phyloP scores from a whole-genome alignment of 2,888 invertebrate genomes.

The Eupeodes latifasciatus region DNA sequence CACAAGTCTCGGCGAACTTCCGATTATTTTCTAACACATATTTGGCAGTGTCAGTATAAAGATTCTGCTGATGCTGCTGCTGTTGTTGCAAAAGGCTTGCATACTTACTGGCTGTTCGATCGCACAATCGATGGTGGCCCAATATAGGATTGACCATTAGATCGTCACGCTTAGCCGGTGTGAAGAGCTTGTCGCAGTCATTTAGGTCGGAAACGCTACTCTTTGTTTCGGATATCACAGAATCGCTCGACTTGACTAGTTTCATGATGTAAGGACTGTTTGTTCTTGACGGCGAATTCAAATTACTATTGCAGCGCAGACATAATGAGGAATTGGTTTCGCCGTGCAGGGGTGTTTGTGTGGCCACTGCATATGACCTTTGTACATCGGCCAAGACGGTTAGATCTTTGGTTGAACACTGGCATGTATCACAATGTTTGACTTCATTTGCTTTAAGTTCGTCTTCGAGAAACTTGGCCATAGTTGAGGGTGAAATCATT shows the following conservation, averaged over 20 bases:
- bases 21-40: conserved; percentile 74
- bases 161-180: conserved; percentile 83
- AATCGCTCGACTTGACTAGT: conserved; percentile 84
- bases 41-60: conserved; percentile 77
- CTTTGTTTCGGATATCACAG: conserved; percentile 84
- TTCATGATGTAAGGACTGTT: conserved; percentile 84
- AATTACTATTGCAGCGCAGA: conserved; percentile 87
- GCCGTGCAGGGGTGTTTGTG: conserved; percentile 87
- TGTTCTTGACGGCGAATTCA: conserved; percentile 84
- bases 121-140: conserved; percentile 87
- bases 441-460: conserved; percentile 91
- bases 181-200: conserved; percentile 83
- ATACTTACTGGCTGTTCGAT: conserved; percentile 81
- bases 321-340: conserved; percentile 85
- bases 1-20: conserved; percentile 54
- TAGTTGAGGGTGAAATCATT: conserved; percentile 92
- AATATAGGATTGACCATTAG: conserved; percentile 84
- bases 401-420: conserved; percentile 86
- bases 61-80: conserved; percentile 67
- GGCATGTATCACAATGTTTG: conserved; percentile 93
- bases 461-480: conserved; percentile 96
- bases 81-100: conserved; percentile 62
- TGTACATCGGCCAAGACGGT: conserved; percentile 86
- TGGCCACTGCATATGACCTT: conserved; percentile 87
- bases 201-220: conserved; percentile 84